phyloP scores from a whole-genome alignment of 2,797 vertebrate species.

The Hybognathus amarus region DNA sequence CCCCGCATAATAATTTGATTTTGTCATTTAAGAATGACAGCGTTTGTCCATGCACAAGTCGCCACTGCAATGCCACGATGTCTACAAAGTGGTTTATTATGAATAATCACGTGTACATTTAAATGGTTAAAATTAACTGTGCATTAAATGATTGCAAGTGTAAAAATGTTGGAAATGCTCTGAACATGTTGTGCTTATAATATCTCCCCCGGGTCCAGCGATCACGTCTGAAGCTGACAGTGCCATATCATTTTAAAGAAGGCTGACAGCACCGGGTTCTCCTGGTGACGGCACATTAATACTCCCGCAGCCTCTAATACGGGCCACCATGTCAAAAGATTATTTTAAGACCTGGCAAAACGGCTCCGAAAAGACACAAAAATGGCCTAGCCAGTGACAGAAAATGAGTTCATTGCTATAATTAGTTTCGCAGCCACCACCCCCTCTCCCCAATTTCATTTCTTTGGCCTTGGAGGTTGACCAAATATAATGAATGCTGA shows the following conservation, averaged over 20 bases:
- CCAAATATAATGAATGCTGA: slow-evolving; percentile 71
- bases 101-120: too few species aligned
- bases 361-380: slow-evolving; percentile 67
- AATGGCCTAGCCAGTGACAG: slow-evolving; percentile 64
- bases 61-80: background rate
- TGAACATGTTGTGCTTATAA: background rate
- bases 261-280: slow-evolving; percentile 57
- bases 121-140: too few species aligned
- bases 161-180: background rate
- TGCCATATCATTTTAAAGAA: slow-evolving; percentile 58
- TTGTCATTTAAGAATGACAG: background rate
- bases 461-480: slow-evolving; percentile 70
- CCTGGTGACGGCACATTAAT: slow-evolving; percentile 68
- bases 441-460: slow-evolving; percentile 49
- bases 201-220: slow-evolving; percentile 7
- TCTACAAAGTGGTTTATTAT: too few species aligned
- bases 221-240: slow-evolving; percentile 38
- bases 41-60: background rate
- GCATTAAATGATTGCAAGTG: background rate
- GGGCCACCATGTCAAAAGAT: slow-evolving; percentile 75
- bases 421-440: slow-evolving; percentile 66
- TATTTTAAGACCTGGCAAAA: slow-evolving; percentile 76
- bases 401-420: slow-evolving; percentile 77
- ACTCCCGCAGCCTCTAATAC: slow-evolving; percentile 70
- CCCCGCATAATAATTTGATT: background rate